These are phyloP conservation scores for Somateria mollissima DNA, from an alignment of 2,797 vertebrate genomes.

Conservation along the genomic window DNA sequence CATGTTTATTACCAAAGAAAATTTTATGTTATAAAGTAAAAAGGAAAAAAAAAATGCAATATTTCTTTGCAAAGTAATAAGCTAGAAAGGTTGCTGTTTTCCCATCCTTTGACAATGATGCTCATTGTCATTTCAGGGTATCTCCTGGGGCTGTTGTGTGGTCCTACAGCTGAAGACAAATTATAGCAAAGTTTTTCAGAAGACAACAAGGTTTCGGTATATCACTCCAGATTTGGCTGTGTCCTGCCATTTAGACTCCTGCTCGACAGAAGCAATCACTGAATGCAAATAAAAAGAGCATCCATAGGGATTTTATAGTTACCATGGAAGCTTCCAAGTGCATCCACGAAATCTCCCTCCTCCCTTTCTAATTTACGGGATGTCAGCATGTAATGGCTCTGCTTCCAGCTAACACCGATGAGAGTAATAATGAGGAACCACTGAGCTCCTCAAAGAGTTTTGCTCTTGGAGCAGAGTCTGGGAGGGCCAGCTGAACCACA, in stretches of 20 bases:
- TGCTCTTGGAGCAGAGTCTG: too few species aligned
- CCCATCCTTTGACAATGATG: not conserved
- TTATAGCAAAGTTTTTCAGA: not conserved
- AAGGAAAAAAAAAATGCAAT: not conserved
- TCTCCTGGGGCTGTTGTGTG: not conserved
- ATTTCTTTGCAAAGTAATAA: not conserved
- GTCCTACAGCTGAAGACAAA: not conserved
- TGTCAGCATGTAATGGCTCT: not conserved
- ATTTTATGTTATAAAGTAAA: not conserved
- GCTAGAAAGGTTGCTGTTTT: not conserved
- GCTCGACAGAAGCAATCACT: not conserved
- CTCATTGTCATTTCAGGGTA: not conserved
- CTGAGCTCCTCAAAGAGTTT: not conserved
- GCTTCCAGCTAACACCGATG: not conserved
- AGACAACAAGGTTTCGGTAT: not conserved
- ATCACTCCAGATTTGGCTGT: not conserved
- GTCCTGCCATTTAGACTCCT: not conserved
- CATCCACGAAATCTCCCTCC: not conserved
- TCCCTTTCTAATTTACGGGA: not conserved
- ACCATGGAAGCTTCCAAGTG: not conserved
- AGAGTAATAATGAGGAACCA: not conserved
- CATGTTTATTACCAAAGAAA: not conserved
- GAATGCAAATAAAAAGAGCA: not conserved
- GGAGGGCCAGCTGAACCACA: not conserved
- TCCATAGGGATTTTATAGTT: not conserved